These are phyloP conservation scores for Wiebesia pumilae DNA, from an alignment of 1,140 invertebrate species.

Conservation along the genomic window DNA sequence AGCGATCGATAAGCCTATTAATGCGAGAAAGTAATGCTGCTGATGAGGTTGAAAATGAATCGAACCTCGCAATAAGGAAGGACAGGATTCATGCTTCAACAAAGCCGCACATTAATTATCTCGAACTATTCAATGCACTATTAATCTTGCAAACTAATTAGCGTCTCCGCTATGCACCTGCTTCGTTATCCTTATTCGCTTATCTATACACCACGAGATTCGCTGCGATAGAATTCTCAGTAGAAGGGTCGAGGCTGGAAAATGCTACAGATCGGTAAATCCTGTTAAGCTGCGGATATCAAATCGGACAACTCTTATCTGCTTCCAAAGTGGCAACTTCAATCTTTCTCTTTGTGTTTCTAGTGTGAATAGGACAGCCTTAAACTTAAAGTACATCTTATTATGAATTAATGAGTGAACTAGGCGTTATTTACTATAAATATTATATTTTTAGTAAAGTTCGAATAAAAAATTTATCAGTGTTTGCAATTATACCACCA, in stretches of 20 bases:
- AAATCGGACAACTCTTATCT: neutral
- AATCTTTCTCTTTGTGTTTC: neutral
- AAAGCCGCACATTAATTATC: slow-evolving; percentile 48
- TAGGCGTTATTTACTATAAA: too few relatives aligned
- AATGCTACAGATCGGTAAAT: neutral
- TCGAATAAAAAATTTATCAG: too few relatives aligned
- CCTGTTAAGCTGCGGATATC: slow-evolving; percentile 22
- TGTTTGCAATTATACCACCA: too few relatives aligned
- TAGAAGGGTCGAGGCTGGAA: neutral
- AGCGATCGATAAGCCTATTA: neutral
- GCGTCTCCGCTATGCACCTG: neutral
- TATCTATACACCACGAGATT: neutral
- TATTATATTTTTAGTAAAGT: too few relatives aligned
- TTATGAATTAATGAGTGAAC: too few relatives aligned
- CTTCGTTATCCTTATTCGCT: slow-evolving; percentile 41
- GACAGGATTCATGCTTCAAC: neutral
- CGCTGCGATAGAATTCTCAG: neutral
- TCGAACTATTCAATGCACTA: slow-evolving; percentile 40
- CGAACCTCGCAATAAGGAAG: neutral
- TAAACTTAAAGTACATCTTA: too few relatives aligned
- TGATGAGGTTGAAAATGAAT: slow-evolving; percentile 38
- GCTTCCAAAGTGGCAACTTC: neutral
- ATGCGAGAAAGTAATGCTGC: neutral
- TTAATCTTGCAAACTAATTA: slow-evolving; percentile 52
- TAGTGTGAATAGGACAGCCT: too few relatives aligned